Conservation (phyloP, 2,113 vertebrate species). For the Prochilodus magdalenae region DNA sequence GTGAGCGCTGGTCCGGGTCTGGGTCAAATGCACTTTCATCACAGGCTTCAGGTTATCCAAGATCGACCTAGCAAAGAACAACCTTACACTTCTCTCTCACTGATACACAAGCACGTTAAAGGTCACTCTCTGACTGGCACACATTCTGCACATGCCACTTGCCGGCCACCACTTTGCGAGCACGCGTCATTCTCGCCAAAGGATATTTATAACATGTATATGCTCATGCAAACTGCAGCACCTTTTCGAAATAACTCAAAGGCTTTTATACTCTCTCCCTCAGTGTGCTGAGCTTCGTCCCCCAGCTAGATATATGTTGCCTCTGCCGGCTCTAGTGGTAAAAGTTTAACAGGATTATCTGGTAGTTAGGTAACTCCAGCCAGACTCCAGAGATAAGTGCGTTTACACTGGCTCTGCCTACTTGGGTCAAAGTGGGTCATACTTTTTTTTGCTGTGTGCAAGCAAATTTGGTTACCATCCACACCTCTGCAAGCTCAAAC, state of each 20-base stretch:
- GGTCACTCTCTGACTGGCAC: constrained; percentile 57
- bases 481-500: constrained; percentile 34
- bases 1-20: too few species aligned
- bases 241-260: neutral
- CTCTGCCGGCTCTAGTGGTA: constrained; percentile 62
- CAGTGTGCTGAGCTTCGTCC: neutral
- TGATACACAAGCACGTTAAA: constrained; percentile 66
- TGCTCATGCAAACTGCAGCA: neutral
- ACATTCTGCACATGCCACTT: constrained; percentile 56
- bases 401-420: constrained; percentile 73
- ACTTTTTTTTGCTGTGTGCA: constrained; percentile 69
- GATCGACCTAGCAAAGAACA: neutral
- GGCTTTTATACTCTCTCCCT: neutral
- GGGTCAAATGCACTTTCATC: too few species aligned
- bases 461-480: constrained; percentile 61
- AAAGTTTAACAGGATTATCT: constrained; percentile 78
- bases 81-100: constrained; percentile 17
- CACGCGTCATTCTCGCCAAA: constrained; percentile 22
- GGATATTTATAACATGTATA: neutral
- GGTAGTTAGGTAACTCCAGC: constrained; percentile 63
- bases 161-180: constrained; percentile 36
- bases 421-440: constrained; percentile 70
- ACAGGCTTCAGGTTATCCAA: neutral
- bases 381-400: constrained; percentile 71
- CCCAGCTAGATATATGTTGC: constrained; percentile 8